Evolutionary conservation across 1,140 invertebrate genomes (phyloP).

Genomic region (Drosophila takahashii): DNA sequence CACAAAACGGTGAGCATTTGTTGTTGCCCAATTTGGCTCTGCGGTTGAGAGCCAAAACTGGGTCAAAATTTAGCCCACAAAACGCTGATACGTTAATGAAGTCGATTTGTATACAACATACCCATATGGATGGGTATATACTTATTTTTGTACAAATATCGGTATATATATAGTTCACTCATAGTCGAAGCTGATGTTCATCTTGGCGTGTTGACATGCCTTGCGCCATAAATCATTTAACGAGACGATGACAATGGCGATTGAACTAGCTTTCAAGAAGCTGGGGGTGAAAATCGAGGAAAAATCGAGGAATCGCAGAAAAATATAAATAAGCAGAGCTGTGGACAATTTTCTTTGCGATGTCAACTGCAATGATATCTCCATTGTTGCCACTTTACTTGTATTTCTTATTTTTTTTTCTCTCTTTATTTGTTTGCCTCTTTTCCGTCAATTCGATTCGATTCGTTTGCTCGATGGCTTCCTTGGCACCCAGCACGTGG

Average conservation of each 20-base stretch:
- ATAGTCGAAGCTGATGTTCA: slow-evolving; percentile 31
- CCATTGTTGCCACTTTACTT: slow-evolving; percentile 20
- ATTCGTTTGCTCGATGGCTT: slow-evolving; percentile 20
- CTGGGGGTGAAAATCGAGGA: background rate
- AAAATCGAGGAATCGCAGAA: background rate
- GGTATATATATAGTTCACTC: slow-evolving; percentile 1
- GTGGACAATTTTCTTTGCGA: slow-evolving; percentile 37
- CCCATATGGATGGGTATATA: background rate
- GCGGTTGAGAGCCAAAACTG: slow-evolving; percentile 31
- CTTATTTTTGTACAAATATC: background rate
- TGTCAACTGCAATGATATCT: slow-evolving; percentile 55
- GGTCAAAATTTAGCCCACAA: slow-evolving; percentile 58
- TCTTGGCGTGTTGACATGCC: slow-evolving; percentile 54
- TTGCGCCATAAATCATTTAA: slow-evolving; percentile 60
- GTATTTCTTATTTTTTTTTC: slow-evolving; percentile 5
- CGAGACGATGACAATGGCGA: slow-evolving; percentile 47
- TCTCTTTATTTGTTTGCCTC: slow-evolving; percentile 8
- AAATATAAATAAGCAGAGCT: slow-evolving; percentile 13
- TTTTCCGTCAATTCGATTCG: slow-evolving; percentile 4
- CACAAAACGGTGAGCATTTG: slow-evolving; percentile 31
- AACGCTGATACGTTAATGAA: slow-evolving; percentile 44
- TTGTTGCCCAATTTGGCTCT: slow-evolving; percentile 41
- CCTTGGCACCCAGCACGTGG: slow-evolving; percentile 34
- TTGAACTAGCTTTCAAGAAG: slow-evolving; percentile 24
- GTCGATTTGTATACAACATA: slow-evolving; percentile 26